Base-by-base conservation (phyloP, 2,113 vertebrate genomes). In the Asarcornis scutulata region DNA sequence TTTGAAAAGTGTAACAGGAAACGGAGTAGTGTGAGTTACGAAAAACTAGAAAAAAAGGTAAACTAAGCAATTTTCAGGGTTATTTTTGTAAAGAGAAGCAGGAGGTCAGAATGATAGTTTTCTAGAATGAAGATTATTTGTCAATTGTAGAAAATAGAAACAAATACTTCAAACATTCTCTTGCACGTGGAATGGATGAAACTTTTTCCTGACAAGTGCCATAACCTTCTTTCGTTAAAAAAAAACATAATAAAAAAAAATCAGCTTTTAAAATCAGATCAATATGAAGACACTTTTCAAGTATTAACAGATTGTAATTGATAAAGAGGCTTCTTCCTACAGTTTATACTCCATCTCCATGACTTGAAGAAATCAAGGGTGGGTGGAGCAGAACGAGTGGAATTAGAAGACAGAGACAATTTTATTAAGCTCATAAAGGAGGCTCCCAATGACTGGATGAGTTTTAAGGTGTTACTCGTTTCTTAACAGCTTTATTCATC, bases 281-380 rank as follows among this genome's bases (percentile, higher is more conserved):
- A 90, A 83, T 67, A 71, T 1, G 0, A 92, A 82, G 86, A 83
- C 48, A 77, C 15, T 62, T 85, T 80, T 85, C 50, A 66, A 92
- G 55, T 79, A 55, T 53, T 94, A 82, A 83, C 44, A 74, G 46
- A 89, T 73, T 59, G 26, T 62, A 66, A 88, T 66, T 73, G 62
- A 58, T 82, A 73, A 58, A 94, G 75, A 80, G 78, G 22, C 27
- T 59, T 91, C 91, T 55, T 86, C 48, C 73, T 48, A 40, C 23
- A 59, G 44, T 62, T 93, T 79, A 60, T 78, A 60, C 38, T 93
- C 62, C 46, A 40, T 66, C 81, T 91, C 83, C 44, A 44, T 22
- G 42, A 78, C 83, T 92, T 94, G 66, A 86, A 77, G 46, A 94
- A 91, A 77, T 79, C 83, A 93, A 66, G 81, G 77, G 66, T 74